Evolutionary conservation across 92 coral and sea anemone genomes (phyloP), one percentile per base, ranked within the genome.

Genomic region (Nematostella vectensis): DNA sequence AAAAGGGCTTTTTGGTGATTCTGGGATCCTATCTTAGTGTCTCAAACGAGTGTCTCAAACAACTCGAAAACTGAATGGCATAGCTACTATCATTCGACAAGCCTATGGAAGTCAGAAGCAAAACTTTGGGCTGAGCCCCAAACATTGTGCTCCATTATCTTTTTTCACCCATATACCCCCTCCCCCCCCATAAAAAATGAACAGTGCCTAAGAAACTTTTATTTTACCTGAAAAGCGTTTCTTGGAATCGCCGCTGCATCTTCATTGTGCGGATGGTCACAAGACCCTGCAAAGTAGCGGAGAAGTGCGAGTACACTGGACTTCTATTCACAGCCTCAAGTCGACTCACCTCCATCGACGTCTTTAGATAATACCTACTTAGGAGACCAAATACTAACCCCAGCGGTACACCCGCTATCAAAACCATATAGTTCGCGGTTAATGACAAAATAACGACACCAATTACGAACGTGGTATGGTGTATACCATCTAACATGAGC

Each of bases 331-430:
- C 51, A 29, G 76, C 54, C 55, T 77, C 74, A 13, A 82, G 29
- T 49, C 83, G 63, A 57, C 67, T 59, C 19, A 77, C 62, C 28
- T 77, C 89, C 24, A 82, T 72, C 1, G 83, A 68, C 3, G 84
- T 42, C 31, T 77, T 65, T 18, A 82, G 55, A 49, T 65, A 82
- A 59, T 82, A 82, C 51, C 51, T 45, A 22, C 51, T 19, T 4
- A 45, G 21, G 23, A 8, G 23, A 6, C 18, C 51, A 25, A 65
- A 71, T 47, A 66, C 17, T 11, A 44, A 18, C 25, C 61, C 50
- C 6, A 78, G 56, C 6, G 85, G 85, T 2, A 61, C 36, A 26
- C 59, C 67, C 25, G 69, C 58, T 21, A 78, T 47, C 12, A 66
- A 53, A 65, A 77, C 29, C 73, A 64, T 70, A 6, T 59, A 63